Evolutionary conservation across 1,140 invertebrate species (phyloP).

Genomic region (Tachypleus tridentatus): DNA sequence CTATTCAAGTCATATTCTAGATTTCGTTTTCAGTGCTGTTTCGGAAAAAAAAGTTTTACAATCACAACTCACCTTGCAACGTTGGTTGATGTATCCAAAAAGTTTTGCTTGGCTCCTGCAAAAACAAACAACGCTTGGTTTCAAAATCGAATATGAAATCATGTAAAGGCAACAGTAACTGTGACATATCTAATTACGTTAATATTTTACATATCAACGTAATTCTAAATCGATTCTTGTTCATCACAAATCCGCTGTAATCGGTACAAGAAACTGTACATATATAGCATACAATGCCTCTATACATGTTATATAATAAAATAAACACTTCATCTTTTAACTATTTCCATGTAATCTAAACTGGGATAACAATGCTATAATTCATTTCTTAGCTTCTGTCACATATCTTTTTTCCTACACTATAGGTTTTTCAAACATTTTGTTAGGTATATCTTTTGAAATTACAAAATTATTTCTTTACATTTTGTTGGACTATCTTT

Average conservation of each 20-base stretch:
- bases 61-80: constrained; percentile 45
- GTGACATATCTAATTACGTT: neutral
- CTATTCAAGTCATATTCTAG: neutral
- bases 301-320: neutral
- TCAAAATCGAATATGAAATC: neutral
- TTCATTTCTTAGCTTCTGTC: no score
- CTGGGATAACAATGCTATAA: no score
- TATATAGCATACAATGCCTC: neutral
- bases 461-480: no score
- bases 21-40: neutral
- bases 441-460: no score
- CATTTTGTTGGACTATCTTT: no score
- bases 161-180: neutral
- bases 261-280: neutral
- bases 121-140: neutral
- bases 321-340: no score
- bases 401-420: no score
- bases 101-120: constrained; percentile 75
- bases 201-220: neutral
- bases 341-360: no score
- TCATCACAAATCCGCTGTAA: neutral
- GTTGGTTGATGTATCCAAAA: constrained; percentile 85
- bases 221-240: neutral
- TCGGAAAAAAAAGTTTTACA: neutral
- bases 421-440: no score